Conservation (phyloP, 2,797 vertebrate genomes). For the Hoplostethus mediterraneus region DNA sequence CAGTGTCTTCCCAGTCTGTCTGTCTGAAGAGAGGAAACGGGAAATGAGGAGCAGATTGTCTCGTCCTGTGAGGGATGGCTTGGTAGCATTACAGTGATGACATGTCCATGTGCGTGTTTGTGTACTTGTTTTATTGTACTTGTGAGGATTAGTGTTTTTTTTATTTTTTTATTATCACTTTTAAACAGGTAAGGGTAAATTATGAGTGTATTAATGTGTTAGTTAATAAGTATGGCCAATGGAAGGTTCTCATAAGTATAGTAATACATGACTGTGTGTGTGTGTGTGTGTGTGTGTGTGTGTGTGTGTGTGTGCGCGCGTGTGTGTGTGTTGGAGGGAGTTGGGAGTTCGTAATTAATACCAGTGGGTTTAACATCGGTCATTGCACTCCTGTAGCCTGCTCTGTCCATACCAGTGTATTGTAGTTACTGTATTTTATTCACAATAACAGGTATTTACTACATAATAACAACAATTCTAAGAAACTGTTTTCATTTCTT, state of each 20-base stretch:
- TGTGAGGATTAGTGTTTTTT: background rate
- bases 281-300: background rate
- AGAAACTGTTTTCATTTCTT: constrained; percentile 13
- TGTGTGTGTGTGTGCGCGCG: background rate
- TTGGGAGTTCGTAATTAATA: constrained; percentile 11
- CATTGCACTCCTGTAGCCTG: constrained; percentile 10
- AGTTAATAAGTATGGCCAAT: background rate
- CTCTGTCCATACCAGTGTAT: background rate
- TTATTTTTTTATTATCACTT: background rate
- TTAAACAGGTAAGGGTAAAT: background rate
- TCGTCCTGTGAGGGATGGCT: constrained; percentile 22
- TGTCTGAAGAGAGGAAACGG: constrained; percentile 52
- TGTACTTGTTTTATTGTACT: constrained; percentile 6
- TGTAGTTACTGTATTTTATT: background rate
- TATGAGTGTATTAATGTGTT: background rate
- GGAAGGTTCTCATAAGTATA: background rate
- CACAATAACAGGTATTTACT: background rate
- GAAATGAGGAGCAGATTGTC: constrained; percentile 73
- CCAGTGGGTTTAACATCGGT: background rate
- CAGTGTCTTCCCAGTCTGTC: constrained; percentile 5
- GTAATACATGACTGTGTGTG: background rate
- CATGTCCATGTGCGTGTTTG: constrained; percentile 1
- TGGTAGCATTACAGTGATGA: constrained; percentile 40
- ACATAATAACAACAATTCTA: background rate
- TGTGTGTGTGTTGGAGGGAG: constrained; percentile 1